Percentiles rank a stretch among this genome's conserved stretches.
phyloP scores from a whole-genome alignment of 2,113 vertebrate species.

The Terrapene triunguis region DNA sequence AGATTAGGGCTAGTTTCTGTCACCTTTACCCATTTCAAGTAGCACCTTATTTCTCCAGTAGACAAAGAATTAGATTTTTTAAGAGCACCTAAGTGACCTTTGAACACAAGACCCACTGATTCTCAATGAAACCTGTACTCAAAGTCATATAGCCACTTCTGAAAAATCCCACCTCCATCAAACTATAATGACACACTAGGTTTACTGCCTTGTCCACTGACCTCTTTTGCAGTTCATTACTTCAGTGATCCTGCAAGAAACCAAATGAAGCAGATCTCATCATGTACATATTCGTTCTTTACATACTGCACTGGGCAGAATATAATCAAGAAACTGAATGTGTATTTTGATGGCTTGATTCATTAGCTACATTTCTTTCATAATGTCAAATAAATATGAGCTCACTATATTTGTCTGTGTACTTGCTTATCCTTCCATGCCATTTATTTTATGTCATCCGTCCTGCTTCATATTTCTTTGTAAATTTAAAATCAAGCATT shows the following conservation, averaged over 20 bases:
- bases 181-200: neutral
- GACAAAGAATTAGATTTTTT: neutral
- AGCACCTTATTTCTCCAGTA: neutral
- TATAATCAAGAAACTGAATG: conserved; percentile 31
- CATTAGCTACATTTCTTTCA: conserved; percentile 3
- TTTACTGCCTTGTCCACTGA: conserved; percentile 9
- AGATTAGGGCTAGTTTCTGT: neutral
- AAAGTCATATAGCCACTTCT: neutral
- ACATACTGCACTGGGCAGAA: conserved; percentile 31
- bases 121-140: neutral
- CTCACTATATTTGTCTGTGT: neutral
- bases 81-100: neutral
- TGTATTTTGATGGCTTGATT: neutral
- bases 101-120: neutral
- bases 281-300: neutral
- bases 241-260: neutral
- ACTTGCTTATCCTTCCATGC: neutral
- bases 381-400: conserved; percentile 6
- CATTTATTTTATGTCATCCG: conserved; percentile 32
- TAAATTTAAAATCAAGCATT: neutral
- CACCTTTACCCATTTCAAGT: neutral
- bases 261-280: neutral
- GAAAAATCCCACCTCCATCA: neutral
- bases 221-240: conserved; percentile 32
- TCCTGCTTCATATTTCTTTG: neutral